Conservation (phyloP, 1,140 invertebrate genomes). For the Capitella teleta region DNA sequence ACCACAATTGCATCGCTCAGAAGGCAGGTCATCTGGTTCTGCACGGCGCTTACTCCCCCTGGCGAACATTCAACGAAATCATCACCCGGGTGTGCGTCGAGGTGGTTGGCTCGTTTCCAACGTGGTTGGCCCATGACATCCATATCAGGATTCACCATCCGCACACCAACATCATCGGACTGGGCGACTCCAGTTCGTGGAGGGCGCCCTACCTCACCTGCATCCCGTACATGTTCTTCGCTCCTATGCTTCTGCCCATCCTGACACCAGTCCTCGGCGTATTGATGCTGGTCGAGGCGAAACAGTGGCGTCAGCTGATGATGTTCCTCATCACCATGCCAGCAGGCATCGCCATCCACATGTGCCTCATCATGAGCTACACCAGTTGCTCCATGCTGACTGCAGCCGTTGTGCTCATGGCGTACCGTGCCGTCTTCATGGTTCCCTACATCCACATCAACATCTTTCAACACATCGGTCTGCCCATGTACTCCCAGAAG, state of each 20-base stretch:
- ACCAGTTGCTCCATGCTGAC: conserved; percentile 18
- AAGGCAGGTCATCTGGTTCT: no score
- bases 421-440: conserved; percentile 17
- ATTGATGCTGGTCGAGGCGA: conserved; percentile 15
- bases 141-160: no score
- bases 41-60: no score
- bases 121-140: no score
- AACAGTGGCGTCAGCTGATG: conserved; percentile 7
- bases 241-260: conserved; percentile 24
- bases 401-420: conserved; percentile 16
- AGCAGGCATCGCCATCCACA: conserved; percentile 20
- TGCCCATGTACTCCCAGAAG: conserved; percentile 31
- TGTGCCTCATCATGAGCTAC: conserved; percentile 20
- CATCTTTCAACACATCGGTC: conserved; percentile 39
- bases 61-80: no score
- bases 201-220: conserved; percentile 25
- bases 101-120: no score
- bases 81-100: no score
- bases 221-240: conserved; percentile 33
- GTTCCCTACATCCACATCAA: conserved; percentile 38
- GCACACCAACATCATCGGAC: conserved; percentile 37
- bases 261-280: conserved; percentile 23
- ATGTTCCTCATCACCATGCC: conserved; percentile 10
- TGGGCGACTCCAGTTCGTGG: conserved; percentile 36
- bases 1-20: no score